Evolutionary conservation across 2,888 invertebrate species (phyloP).

Genomic region (Dermolepida albohirtum): DNA sequence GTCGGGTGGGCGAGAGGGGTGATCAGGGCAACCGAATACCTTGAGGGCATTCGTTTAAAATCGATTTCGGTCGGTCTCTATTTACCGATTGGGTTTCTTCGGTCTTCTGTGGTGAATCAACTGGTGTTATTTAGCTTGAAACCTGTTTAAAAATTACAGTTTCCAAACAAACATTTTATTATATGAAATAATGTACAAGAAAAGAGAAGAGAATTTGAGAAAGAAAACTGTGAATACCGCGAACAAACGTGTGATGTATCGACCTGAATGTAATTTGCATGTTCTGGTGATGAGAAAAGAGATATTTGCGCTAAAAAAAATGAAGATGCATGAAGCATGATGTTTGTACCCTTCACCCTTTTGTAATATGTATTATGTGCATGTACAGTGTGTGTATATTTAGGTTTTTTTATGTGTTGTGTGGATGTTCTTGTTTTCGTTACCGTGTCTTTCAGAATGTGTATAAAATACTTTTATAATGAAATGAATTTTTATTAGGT

Average conservation of each 20-base stretch:
- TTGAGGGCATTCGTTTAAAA: conserved; percentile 41
- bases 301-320: neutral
- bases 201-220: neutral
- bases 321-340: conserved; percentile 4
- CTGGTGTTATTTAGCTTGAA: conserved; percentile 21
- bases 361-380: too few species aligned
- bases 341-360: neutral
- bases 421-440: too few species aligned
- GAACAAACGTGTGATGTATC: conserved; percentile 61
- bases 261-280: conserved; percentile 54
- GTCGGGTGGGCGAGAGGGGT: conserved; percentile 9
- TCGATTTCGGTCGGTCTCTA: conserved; percentile 46
- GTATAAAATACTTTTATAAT: too few species aligned
- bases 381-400: too few species aligned
- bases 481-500: too few species aligned
- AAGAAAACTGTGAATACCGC: conserved; percentile 58
- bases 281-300: conserved; percentile 42
- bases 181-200: neutral
- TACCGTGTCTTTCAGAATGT: too few species aligned
- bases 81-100: conserved; percentile 39
- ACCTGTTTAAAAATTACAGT: neutral
- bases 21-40: conserved; percentile 33
- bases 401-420: too few species aligned
- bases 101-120: conserved; percentile 10
- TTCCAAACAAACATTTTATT: neutral